These are phyloP conservation scores for Delphinapterus leucas DNA, from an alignment of 2,113 vertebrate genomes.

Conservation along the genomic window DNA sequence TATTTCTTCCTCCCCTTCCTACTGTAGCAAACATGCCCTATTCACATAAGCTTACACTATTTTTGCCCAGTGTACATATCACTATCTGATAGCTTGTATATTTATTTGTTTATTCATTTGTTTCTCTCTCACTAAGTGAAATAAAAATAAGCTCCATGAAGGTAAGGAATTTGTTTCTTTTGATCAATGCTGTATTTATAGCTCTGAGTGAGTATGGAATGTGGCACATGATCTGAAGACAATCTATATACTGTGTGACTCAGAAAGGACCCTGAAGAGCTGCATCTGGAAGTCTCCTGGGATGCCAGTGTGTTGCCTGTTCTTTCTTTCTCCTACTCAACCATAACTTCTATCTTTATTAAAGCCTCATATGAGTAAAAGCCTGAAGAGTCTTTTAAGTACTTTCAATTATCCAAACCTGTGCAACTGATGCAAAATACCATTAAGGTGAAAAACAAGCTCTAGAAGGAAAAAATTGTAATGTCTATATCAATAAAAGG, in stretches of 20 bases:
- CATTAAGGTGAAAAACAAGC: neutral
- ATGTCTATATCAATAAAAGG: neutral
- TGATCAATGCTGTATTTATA: neutral
- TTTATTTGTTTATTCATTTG: neutral
- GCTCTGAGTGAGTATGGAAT: neutral
- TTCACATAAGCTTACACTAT: neutral
- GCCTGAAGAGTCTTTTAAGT: neutral
- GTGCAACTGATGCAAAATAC: neutral
- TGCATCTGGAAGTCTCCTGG: neutral
- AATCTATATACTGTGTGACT: neutral
- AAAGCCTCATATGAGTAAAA: neutral
- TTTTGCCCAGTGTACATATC: neutral
- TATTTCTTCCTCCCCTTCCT: neutral
- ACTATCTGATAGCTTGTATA: neutral
- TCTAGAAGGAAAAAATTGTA: neutral
- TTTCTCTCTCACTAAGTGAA: neutral
- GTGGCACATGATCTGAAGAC: neutral
- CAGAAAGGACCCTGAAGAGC: neutral
- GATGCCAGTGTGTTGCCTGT: fast-evolving
- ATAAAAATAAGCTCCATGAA: neutral
- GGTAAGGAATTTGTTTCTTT: neutral
- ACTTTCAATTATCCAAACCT: neutral
- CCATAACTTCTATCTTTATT: neutral
- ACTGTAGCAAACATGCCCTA: neutral
- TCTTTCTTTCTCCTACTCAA: neutral